phyloP scores from a whole-genome alignment of 2,113 vertebrate species.

The Ceyx margarethae region DNA sequence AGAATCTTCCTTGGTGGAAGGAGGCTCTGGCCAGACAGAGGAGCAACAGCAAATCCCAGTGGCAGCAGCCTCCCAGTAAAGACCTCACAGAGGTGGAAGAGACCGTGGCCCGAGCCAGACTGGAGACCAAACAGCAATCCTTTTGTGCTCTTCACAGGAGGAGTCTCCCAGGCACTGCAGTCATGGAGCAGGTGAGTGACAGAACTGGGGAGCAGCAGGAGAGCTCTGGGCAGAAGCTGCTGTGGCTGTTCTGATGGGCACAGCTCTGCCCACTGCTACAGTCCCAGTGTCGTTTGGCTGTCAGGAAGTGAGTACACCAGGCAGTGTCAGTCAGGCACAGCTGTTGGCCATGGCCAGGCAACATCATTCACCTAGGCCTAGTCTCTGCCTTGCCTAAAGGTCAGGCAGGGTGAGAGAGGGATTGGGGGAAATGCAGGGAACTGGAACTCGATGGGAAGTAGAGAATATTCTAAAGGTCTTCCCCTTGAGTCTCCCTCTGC shows the following conservation, averaged over 20 bases:
- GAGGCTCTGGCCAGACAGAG: not conserved
- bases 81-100: accelerated
- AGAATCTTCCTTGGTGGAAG: not conserved
- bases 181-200: not conserved
- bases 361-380: not conserved
- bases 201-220: constrained; percentile 12
- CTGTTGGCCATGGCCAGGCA: not conserved
- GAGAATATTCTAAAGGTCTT: not conserved
- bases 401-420: not conserved
- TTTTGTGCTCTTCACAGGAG: not conserved
- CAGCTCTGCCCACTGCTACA: not conserved
- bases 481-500: not conserved
- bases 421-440: not conserved
- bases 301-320: not conserved
- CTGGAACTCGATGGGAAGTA: not conserved
- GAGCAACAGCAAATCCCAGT: not conserved
- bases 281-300: not conserved
- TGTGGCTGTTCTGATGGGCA: not conserved
- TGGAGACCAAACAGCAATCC: not conserved
- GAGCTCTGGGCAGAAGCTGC: not conserved
- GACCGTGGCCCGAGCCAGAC: not conserved
- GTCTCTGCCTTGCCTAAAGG: not conserved
- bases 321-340: not conserved
- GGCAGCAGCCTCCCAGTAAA: not conserved
- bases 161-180: not conserved